Conservation (phyloP, 2,113 vertebrate species). For the Eurystomus gularis region DNA sequence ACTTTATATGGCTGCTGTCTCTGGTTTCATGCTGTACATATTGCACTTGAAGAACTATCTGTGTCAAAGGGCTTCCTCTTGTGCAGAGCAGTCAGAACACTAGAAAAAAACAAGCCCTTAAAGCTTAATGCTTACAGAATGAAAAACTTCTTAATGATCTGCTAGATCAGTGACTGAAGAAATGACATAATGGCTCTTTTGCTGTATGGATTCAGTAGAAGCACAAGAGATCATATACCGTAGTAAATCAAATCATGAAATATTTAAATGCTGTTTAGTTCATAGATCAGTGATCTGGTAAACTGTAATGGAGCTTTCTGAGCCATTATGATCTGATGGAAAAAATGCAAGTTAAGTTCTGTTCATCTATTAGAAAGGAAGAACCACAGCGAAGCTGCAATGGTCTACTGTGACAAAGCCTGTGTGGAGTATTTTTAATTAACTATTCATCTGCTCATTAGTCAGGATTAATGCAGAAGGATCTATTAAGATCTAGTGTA, state of each 20-base stretch:
- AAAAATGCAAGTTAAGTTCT: slow-evolving; percentile 49
- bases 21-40: not conserved
- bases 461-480: slow-evolving; percentile 51
- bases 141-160: slow-evolving; percentile 47
- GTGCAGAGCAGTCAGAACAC: not conserved
- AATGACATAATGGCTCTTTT: slow-evolving; percentile 34
- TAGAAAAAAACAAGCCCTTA: not conserved
- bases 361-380: slow-evolving; percentile 23
- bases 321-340: slow-evolving; percentile 33
- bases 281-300: slow-evolving; percentile 62
- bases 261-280: slow-evolving; percentile 65
- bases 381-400: not conserved
- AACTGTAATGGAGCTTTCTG: slow-evolving; percentile 57
- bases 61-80: not conserved
- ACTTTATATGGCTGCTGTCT: not conserved
- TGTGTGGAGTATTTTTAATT: slow-evolving; percentile 44
- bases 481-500: slow-evolving; percentile 61
- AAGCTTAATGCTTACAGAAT: not conserved
- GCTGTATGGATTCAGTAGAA: slow-evolving; percentile 21
- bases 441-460: slow-evolving; percentile 54
- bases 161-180: slow-evolving; percentile 51
- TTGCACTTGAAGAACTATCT: not conserved
- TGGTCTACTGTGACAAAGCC: slow-evolving; percentile 15
- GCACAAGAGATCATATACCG: slow-evolving; percentile 15
- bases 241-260: slow-evolving; percentile 59